Evolutionary conservation across 2,113 vertebrate genomes (phyloP), one percentile per base, ranked within the genome.

Genomic region (Xyliphius kryptos): DNA sequence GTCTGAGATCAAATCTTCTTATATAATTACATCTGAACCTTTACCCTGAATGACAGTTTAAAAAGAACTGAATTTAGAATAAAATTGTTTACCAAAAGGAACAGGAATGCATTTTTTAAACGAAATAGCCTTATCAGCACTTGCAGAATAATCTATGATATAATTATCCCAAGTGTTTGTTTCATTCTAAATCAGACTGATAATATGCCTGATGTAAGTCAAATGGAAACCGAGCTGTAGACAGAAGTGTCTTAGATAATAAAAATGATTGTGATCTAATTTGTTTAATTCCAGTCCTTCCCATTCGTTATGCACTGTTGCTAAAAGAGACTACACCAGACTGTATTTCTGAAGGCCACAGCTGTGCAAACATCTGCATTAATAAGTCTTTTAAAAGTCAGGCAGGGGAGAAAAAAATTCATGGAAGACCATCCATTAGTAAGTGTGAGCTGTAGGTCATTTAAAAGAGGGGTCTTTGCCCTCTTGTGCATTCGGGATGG

Each of bases 331-430:
- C 66, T 58, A 48, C 53, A 72, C 52, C 68, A 76, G 80, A 74
- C 63, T 64, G 47, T 56, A 52, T 57, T 68, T 80, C 67, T 14
- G 26, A 76, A 68, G 66, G 58, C 63, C 68, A 71, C 83, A 86
- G 82, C 85, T 88, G 83, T 79, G 44, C 77, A 85, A 86, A 84
- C 83, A 86, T 78, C 75, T 78, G 74, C 77, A 67, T 36, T 67
- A 59, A 80, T 62, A 71, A 72, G 72, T 81, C 70, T 70, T 70
- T 52, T 56, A 73, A 79, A 74, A 74, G 56, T 67, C 48, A 71
- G 67, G 38, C 40, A 57, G 68, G 64, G 49, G n/a, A n/a, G 12
- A 19, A 78, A 81, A 70, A 76, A 73, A 38, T 1, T 17, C 17
- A 52, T 72, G 56, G 56, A 70, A 68, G 63, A 57, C 66, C 56